phyloP scores from a whole-genome alignment of 2,113 vertebrate species.

The Rissa tridactyla region DNA sequence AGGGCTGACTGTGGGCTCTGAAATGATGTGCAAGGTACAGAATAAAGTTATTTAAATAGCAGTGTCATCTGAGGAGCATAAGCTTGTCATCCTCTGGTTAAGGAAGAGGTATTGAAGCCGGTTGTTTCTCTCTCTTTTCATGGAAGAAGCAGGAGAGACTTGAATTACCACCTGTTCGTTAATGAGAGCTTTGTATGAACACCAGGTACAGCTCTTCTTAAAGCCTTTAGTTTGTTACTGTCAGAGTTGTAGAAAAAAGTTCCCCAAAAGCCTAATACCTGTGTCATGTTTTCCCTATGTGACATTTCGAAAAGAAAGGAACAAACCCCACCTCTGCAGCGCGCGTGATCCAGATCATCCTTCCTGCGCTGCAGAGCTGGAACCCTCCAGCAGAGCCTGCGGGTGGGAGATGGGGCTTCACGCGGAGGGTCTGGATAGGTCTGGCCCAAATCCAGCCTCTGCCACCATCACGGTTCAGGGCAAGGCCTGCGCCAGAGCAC shows the following conservation, averaged over 20 bases:
- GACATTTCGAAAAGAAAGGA: not conserved
- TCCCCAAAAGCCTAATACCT: not conserved
- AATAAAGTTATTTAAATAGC: not conserved
- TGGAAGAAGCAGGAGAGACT: not conserved
- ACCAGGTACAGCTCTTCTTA: not conserved
- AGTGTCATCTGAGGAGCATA: not conserved
- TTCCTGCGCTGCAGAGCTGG: fast-evolving
- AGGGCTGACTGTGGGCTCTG: not conserved
- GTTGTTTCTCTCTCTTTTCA: not conserved
- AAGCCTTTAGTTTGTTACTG: not conserved
- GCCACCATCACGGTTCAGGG: fast-evolving
- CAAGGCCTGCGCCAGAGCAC: not conserved
- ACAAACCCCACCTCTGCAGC: too few relatives aligned
- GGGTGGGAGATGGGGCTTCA: not conserved
- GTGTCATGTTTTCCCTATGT: not conserved
- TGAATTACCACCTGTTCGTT: not conserved
- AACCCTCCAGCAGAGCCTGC: not conserved
- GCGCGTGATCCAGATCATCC: fast-evolving
- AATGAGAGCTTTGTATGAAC: not conserved
- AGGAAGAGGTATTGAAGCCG: not conserved
- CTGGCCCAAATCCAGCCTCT: not conserved
- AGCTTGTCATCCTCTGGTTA: not conserved
- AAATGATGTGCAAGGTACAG: not conserved
- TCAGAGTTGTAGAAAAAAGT: not conserved
- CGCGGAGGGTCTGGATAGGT: fast-evolving